These are phyloP conservation scores for Uloborus plumipes DNA, from an alignment of 2,888 invertebrate species.

Conservation along the genomic window DNA sequence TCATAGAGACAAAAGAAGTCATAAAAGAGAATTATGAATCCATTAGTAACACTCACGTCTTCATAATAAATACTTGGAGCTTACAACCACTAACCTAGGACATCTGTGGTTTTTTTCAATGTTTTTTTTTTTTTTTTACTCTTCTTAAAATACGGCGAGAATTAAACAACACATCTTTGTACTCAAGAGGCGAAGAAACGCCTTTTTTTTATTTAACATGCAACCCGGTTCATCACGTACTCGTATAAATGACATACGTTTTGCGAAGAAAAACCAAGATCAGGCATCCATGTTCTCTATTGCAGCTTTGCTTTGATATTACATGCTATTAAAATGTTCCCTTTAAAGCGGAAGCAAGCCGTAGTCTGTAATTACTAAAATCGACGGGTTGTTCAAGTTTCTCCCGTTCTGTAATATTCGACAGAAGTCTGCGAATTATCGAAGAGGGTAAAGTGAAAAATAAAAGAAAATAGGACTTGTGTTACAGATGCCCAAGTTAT, in stretches of 20 bases:
- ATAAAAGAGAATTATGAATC: slow-evolving; percentile 32
- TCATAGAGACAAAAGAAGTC: slow-evolving; percentile 6
- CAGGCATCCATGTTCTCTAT: slow-evolving; percentile 23
- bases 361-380: slow-evolving; percentile 32
- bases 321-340: slow-evolving; percentile 34
- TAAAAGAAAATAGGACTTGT: too few species aligned
- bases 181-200: slow-evolving; percentile 8
- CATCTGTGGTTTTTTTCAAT: background rate
- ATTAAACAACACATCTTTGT: slow-evolving; percentile 21
- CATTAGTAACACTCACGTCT: slow-evolving; percentile 61
- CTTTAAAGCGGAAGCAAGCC: slow-evolving; percentile 34
- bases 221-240: slow-evolving; percentile 44
- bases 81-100: slow-evolving; percentile 25
- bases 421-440: too few species aligned
- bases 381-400: slow-evolving; percentile 11
- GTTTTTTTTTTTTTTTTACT: background rate
- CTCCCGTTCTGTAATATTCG: too few species aligned
- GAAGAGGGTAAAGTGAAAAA: too few species aligned
- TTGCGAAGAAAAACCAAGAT: slow-evolving; percentile 45
- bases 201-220: slow-evolving; percentile 41
- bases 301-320: slow-evolving; percentile 17
- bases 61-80: slow-evolving; percentile 34
- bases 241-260: slow-evolving; percentile 12
- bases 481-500: too few species aligned
- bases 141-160: background rate